phyloP scores from a whole-genome alignment of 2,888 invertebrate genomes.

The Protodeltote pygarga region DNA sequence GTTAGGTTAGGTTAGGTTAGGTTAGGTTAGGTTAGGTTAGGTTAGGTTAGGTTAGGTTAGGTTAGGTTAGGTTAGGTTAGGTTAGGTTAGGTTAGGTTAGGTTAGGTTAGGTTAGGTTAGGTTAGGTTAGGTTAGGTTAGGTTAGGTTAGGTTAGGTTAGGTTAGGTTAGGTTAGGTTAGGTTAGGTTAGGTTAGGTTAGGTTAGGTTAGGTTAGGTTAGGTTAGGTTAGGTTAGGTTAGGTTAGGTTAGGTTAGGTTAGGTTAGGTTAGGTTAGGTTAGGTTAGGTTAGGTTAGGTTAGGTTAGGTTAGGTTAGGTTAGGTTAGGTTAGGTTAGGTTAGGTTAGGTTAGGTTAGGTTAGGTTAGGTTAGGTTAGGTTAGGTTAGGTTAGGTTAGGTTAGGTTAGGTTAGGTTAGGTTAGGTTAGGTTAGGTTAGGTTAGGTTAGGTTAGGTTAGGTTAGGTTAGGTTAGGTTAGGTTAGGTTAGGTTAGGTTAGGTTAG shows the following conservation, averaged over 20 bases:
- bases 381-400: slow-evolving; percentile 20
- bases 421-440: slow-evolving; percentile 27
- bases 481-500: slow-evolving; percentile 11
- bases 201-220: slow-evolving; percentile 18
- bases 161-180: slow-evolving; percentile 20
- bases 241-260: slow-evolving; percentile 19
- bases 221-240: slow-evolving; percentile 25
- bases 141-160: slow-evolving; percentile 24
- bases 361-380: slow-evolving; percentile 19
- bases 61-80: slow-evolving; percentile 16
- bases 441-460: slow-evolving; percentile 14
- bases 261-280: slow-evolving; percentile 22
- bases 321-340: slow-evolving; percentile 23
- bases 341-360: slow-evolving; percentile 27
- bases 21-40: slow-evolving; percentile 16
- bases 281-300: slow-evolving; percentile 22
- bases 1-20: slow-evolving; percentile 16
- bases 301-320: slow-evolving; percentile 24
- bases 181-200: slow-evolving; percentile 23
- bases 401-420: slow-evolving; percentile 28
- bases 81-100: slow-evolving; percentile 17
- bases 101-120: slow-evolving; percentile 19
- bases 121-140: slow-evolving; percentile 21
- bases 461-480: slow-evolving; percentile 12
- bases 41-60: slow-evolving; percentile 20